Evolutionary conservation across 1,140 invertebrate genomes (phyloP).

Genomic region (Drosophila setifemur): DNA sequence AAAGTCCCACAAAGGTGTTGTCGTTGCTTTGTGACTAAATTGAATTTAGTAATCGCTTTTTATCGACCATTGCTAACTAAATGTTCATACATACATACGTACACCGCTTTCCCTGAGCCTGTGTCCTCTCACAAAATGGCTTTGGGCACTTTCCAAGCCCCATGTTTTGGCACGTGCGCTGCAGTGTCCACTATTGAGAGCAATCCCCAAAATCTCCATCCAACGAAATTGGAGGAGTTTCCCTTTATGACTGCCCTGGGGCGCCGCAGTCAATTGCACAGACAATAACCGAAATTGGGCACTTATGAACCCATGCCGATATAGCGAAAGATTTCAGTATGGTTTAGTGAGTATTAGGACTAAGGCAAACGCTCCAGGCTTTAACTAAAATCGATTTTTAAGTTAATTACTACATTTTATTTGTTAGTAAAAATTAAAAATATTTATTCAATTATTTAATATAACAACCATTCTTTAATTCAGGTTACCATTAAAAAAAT

Average conservation of each 20-base stretch:
- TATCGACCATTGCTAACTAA: constrained; percentile 46
- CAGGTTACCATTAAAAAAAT: too few species aligned
- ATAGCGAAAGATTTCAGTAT: background rate
- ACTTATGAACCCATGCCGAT: constrained; percentile 11
- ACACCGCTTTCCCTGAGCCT: background rate
- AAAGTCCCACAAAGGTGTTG: constrained; percentile 77
- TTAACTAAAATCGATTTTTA: too few species aligned
- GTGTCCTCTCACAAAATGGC: constrained; percentile 9
- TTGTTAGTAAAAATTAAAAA: too few species aligned
- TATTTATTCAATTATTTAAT: too few species aligned
- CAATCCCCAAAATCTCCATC: background rate
- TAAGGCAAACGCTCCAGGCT: background rate
- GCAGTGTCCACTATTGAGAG: constrained; percentile 5
- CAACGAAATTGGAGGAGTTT: constrained; percentile 1
- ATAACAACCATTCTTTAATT: too few species aligned
- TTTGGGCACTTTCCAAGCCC: constrained; percentile 49
- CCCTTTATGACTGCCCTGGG: constrained; percentile 21
- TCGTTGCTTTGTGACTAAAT: constrained; percentile 76
- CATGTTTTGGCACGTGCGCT: constrained; percentile 34
- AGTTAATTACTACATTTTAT: too few species aligned
- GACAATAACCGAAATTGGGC: constrained; percentile 32
- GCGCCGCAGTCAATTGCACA: constrained; percentile 23
- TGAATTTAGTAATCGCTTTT: constrained; percentile 80
- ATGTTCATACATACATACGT: constrained; percentile 8
- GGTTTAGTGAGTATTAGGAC: background rate